Evolutionary conservation across 1,140 invertebrate species (phyloP).

Genomic region (Zaprionus inermis): DNA sequence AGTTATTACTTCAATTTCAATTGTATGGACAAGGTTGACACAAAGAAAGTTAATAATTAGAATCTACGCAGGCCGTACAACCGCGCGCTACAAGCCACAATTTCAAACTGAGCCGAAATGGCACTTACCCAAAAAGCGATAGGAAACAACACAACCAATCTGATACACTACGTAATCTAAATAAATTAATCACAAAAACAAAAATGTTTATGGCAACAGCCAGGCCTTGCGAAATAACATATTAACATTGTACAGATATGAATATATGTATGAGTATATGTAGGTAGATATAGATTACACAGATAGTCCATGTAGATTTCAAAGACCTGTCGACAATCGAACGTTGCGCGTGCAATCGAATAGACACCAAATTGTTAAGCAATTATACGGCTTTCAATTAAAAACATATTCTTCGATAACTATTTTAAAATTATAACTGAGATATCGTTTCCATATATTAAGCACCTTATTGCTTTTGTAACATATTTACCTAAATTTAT

Average conservation of each 20-base stretch:
- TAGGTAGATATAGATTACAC: not conserved
- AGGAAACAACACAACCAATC: not conserved
- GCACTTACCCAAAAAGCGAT: not conserved
- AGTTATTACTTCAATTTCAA: not conserved
- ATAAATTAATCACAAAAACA: slow-evolving; percentile 3
- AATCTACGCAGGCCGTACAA: not conserved
- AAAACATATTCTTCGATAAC: not conserved
- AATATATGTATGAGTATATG: not conserved
- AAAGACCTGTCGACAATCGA: not conserved
- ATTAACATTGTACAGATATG: no score
- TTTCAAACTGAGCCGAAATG: slow-evolving; percentile 17
- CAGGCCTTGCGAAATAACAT: not conserved
- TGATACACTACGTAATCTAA: slow-evolving; percentile 28
- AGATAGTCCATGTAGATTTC: not conserved
- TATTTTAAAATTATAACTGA: not conserved
- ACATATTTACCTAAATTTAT: no score
- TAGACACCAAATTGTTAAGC: not conserved
- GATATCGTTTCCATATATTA: not conserved
- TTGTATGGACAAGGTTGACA: not conserved
- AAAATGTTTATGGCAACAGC: not conserved
- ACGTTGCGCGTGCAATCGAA: not conserved
- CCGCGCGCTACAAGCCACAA: slow-evolving; percentile 17
- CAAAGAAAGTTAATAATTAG: slow-evolving; percentile 1
- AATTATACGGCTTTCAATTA: not conserved
- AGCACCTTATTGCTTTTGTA: not conserved